phyloP scores from a whole-genome alignment of 2,113 vertebrate species.

The Stictonetta naevosa region DNA sequence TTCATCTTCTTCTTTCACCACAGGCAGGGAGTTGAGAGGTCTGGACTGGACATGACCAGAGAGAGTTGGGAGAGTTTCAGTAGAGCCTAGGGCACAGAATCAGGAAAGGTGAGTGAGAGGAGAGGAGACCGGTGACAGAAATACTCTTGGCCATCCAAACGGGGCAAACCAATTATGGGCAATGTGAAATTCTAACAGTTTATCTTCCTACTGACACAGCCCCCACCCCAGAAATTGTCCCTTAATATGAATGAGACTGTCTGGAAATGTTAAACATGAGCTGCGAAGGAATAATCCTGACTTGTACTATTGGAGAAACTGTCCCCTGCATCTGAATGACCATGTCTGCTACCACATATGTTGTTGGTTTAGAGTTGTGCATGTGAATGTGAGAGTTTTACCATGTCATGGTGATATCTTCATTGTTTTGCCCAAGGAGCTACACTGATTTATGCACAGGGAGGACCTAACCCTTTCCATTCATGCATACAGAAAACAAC shows the following conservation, averaged over 20 bases:
- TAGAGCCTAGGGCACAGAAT: slow-evolving; percentile 71
- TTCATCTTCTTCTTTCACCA: slow-evolving; percentile 83
- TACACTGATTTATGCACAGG: accelerated
- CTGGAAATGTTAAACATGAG: neutral
- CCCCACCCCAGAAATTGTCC: neutral
- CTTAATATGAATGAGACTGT: neutral
- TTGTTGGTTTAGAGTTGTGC: neutral
- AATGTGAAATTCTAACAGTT: neutral
- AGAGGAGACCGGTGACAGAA: neutral
- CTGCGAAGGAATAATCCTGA: neutral
- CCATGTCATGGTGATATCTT: neutral
- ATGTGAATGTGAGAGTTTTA: neutral
- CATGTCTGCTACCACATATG: too few species aligned
- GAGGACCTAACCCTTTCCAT: neutral
- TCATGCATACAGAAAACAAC: neutral
- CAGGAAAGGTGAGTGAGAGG: slow-evolving; percentile 29
- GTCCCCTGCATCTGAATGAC: neutral
- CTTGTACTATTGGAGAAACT: accelerated
- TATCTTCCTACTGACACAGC: too few species aligned
- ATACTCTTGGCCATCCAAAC: neutral
- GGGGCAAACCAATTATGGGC: accelerated
- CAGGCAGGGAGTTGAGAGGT: slow-evolving; percentile 73
- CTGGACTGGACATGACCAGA: slow-evolving; percentile 82
- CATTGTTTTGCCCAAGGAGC: neutral
- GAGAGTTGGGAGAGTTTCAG: slow-evolving; percentile 80